Conservation (phyloP, 2,888 invertebrate species). For the Hartigia nigra region DNA sequence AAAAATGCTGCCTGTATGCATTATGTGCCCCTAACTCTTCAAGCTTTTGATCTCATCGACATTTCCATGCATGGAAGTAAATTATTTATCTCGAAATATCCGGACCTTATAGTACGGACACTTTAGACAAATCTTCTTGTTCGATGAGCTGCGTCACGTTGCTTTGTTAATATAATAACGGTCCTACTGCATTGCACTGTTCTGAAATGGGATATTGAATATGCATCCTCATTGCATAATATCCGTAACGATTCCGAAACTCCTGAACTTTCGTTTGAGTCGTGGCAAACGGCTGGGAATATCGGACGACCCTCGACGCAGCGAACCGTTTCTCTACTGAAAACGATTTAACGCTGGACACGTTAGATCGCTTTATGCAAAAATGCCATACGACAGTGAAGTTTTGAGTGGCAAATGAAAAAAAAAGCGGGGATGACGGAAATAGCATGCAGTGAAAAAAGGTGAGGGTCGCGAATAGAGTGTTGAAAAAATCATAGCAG, state of each 20-base stretch:
- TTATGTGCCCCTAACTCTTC: background rate
- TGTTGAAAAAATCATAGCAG: background rate
- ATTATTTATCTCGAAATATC: no score
- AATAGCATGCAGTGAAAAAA: background rate
- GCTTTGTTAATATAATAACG: background rate
- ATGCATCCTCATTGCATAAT: conserved; percentile 1
- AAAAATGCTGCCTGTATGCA: background rate
- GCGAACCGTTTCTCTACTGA: background rate
- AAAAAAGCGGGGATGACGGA: background rate
- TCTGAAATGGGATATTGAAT: background rate
- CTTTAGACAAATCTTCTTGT: background rate
- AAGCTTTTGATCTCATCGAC: background rate
- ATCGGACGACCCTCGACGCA: background rate
- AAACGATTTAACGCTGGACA: background rate
- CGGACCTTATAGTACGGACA: no score
- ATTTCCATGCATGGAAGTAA: no score
- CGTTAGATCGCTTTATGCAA: background rate
- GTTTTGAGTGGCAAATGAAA: background rate
- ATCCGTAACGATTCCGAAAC: background rate
- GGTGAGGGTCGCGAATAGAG: background rate
- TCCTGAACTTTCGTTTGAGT: background rate
- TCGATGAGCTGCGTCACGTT: background rate
- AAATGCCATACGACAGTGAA: background rate
- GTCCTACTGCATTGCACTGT: background rate
- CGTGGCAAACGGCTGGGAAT: background rate